A percentile compares a stretch with the other conserved stretches of the same genome.
Conservation (phyloP, 2,888 invertebrate species). For the Drosophila cognata region DNA sequence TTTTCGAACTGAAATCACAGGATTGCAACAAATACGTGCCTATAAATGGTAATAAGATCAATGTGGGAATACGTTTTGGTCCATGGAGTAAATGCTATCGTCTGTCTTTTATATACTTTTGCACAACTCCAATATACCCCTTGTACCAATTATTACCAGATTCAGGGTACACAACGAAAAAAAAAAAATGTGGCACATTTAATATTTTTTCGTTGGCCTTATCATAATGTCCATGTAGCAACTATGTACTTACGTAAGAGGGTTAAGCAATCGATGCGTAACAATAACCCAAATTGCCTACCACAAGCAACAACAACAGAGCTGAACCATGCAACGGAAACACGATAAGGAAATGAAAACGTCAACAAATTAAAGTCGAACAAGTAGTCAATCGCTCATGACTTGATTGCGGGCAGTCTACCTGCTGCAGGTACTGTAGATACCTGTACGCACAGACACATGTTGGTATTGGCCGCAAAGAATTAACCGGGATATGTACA, state of each 20-base stretch:
- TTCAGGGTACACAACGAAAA: background rate
- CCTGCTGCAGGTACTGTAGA: background rate
- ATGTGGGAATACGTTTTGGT: background rate
- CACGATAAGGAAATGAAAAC: conserved; percentile 54
- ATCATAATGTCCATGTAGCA: conserved; percentile 39
- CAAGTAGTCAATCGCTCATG: conserved; percentile 44
- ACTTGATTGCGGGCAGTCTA: conserved; percentile 31
- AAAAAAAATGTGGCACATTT: conserved; percentile 7
- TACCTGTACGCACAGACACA: background rate
- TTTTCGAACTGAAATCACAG: too few species aligned
- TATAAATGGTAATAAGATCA: too few species aligned
- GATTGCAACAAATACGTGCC: too few species aligned
- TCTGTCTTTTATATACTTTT: background rate
- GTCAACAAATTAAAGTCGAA: conserved; percentile 57
- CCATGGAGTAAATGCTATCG: background rate
- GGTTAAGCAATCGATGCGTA: conserved; percentile 65
- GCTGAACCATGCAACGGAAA: conserved; percentile 41
- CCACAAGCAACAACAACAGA: conserved; percentile 27
- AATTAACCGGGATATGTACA: background rate
- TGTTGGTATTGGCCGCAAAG: background rate
- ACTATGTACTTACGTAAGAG: conserved; percentile 41
- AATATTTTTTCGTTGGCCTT: conserved; percentile 19
- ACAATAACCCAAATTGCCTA: conserved; percentile 62
- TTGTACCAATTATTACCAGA: background rate
- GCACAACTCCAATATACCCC: background rate